Conservation (phyloP, 2,888 invertebrate genomes). For the Orchestes rusci region DNA sequence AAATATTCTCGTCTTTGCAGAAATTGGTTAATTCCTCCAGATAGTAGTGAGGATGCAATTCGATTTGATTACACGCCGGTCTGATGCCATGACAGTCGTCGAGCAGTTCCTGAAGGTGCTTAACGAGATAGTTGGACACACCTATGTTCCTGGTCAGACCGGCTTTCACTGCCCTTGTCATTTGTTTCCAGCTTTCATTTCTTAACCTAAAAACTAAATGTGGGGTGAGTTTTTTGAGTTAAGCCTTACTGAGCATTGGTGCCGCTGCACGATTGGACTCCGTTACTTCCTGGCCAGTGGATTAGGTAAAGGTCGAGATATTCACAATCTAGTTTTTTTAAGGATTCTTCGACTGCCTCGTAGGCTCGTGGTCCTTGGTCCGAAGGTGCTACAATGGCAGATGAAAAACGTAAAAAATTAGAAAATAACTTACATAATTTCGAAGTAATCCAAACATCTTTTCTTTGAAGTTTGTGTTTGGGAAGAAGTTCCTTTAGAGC, state of each 20-base stretch:
- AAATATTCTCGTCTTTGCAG: slow-evolving; percentile 58
- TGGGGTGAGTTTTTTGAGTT: too few relatives aligned
- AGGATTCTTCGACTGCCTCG: slow-evolving; percentile 51
- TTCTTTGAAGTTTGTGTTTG: slow-evolving; percentile 57
- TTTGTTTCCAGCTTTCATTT: slow-evolving; percentile 58
- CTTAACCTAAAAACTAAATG: slow-evolving; percentile 41
- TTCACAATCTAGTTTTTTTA: slow-evolving; percentile 54
- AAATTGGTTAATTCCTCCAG: slow-evolving; percentile 56
- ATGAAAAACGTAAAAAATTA: neutral
- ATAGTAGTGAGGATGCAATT: slow-evolving; percentile 60
- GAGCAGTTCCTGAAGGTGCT: slow-evolving; percentile 60
- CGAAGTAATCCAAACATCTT: slow-evolving; percentile 73
- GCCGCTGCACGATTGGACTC: slow-evolving; percentile 47
- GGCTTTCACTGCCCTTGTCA: slow-evolving; percentile 56
- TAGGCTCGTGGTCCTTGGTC: slow-evolving; percentile 50
- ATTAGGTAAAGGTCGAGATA: slow-evolving; percentile 76
- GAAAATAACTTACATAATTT: slow-evolving; percentile 57
- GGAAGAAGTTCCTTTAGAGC: slow-evolving; percentile 60
- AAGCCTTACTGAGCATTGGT: slow-evolving; percentile 23
- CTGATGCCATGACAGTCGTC: slow-evolving; percentile 47
- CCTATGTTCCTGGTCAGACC: slow-evolving; percentile 63
- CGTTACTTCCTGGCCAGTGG: slow-evolving; percentile 70
- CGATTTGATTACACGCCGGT: slow-evolving; percentile 70
- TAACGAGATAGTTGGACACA: slow-evolving; percentile 70
- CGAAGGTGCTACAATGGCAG: slow-evolving; percentile 45